Evolutionary conservation across 2,113 vertebrate genomes (phyloP), one percentile per base, ranked within the genome.

Genomic region (Gila orcuttii): DNA sequence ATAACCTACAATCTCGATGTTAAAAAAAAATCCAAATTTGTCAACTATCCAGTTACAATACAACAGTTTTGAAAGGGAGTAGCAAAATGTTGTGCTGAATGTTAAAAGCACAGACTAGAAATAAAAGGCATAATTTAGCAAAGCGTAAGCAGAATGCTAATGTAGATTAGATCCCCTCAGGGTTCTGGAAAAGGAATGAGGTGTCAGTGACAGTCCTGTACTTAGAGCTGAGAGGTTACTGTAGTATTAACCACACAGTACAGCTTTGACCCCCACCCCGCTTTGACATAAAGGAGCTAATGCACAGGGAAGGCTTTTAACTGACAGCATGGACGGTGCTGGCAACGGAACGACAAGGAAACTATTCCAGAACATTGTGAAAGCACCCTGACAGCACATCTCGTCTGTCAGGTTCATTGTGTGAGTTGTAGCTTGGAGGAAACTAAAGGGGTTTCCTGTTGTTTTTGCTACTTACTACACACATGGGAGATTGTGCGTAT

Each of bases 161-260:
- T 78, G 28, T 36, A 33, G 50, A 59, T 10, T 19, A 78, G 52
- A 62, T 80, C 78, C 9, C 74, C 47, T 55, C 13, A 55, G 52
- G 76, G 28, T 57, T 78, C 76, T 59, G 36, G 57, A 25, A 21
- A 62, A 45, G 57, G 55, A 62, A 59, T 80, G 78, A 60, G 33
- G 36, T 80, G 21, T 80, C 45, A 33, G 74, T 77, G 74, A 77
- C 47, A 77, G 47, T 77, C 74, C 74, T 77, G 45, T 55, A 77
- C 74, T 77, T 52, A 31, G 74, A 77, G 74, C 74, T 77, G 74
- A 77, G 74, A 19, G 47, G 45, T 77, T 77, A 52, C 45, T 17
- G 17, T 50, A 33, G 25, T 28, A 10, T 52, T 77, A 52, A 77
- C 33, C 36, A 50, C 4, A 15, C 13, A 31, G 23, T 45, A 50